These are phyloP conservation scores for Noctua fimbriata DNA, from an alignment of 2,888 invertebrate species.

Conservation along the genomic window DNA sequence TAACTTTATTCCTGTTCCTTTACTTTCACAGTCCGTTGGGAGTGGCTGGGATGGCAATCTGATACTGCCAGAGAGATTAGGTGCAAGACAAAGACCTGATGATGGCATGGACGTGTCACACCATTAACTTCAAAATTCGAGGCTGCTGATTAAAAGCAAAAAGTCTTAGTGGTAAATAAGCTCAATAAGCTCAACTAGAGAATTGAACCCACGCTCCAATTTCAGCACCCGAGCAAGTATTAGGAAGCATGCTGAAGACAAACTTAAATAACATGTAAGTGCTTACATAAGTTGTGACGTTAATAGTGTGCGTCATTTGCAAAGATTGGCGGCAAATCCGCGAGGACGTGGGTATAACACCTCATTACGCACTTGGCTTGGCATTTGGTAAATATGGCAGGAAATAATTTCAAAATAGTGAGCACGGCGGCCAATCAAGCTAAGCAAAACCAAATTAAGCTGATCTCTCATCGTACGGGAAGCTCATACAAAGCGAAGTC, in stretches of 20 bases:
- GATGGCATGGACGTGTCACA: not conserved
- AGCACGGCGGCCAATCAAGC: no score
- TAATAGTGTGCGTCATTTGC: slow-evolving; percentile 25
- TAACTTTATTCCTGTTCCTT: not conserved
- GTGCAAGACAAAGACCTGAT: not conserved
- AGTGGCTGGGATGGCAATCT: not conserved
- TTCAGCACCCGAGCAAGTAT: not conserved
- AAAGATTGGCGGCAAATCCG: not conserved
- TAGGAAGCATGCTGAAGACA: not conserved
- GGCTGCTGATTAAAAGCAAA: not conserved
- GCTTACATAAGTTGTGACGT: slow-evolving; percentile 14
- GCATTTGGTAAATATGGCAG: not conserved
- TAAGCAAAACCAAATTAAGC: no score
- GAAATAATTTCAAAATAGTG: not conserved
- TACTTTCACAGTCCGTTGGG: not conserved
- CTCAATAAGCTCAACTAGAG: not conserved
- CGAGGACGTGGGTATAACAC: not conserved
- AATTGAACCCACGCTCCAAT: accelerated
- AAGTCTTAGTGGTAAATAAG: not conserved
- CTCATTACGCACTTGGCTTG: not conserved
- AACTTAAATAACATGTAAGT: slow-evolving; percentile 9
- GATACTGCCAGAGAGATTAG: not conserved
- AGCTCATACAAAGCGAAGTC: no score
- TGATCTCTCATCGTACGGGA: no score
- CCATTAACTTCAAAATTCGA: not conserved